These are phyloP conservation scores for Colossoma macropomum DNA, from an alignment of 2,113 vertebrate species.

Conservation along the genomic window DNA sequence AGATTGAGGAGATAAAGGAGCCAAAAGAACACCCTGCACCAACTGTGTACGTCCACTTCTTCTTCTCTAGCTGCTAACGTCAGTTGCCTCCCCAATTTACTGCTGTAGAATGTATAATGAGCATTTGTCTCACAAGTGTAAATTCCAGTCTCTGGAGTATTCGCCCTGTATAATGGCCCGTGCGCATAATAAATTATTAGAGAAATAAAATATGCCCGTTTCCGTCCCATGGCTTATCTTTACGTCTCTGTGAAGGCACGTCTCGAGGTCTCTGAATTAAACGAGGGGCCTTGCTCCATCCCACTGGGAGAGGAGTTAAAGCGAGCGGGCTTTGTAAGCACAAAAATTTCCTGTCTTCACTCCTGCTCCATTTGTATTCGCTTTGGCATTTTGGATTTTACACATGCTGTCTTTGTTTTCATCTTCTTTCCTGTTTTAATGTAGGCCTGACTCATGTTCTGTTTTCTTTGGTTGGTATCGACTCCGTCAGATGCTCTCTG, in stretches of 20 bases:
- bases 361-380: conserved; percentile 20
- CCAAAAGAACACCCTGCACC: background rate
- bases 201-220: conserved; percentile 20
- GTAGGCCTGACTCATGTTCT: conserved; percentile 12
- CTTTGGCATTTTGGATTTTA: conserved; percentile 15
- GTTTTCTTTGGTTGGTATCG: conserved; percentile 31
- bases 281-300: background rate
- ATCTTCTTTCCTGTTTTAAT: conserved; percentile 14
- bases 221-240: background rate
- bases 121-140: conserved; percentile 38
- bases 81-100: conserved; percentile 17
- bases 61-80: background rate
- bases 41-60: background rate
- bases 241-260: background rate
- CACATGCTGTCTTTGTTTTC: background rate
- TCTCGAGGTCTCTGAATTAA: background rate
- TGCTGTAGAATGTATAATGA: conserved; percentile 41
- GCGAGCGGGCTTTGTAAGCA: conserved; percentile 16
- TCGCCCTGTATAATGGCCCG: conserved; percentile 24
- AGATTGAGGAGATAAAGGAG: background rate
- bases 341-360: background rate
- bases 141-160: conserved; percentile 36
- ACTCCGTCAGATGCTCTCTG: background rate
- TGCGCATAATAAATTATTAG: conserved; percentile 42
- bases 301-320: conserved; percentile 22